These are phyloP conservation scores for Hormaphis cornu DNA, from an alignment of 1,140 invertebrate genomes.

Conservation along the genomic window DNA sequence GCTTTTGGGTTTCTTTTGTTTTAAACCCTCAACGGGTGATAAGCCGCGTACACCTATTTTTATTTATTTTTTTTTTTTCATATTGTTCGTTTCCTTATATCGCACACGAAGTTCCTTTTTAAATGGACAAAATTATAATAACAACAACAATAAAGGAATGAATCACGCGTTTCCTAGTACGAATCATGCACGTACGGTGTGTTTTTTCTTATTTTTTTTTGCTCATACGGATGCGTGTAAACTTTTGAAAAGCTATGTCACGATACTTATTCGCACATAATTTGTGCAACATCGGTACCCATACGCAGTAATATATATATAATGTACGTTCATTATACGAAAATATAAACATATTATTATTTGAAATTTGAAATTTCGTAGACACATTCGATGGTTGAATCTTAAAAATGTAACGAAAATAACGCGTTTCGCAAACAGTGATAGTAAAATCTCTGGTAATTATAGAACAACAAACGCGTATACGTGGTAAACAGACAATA, in stretches of 20 bases:
- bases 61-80: no score
- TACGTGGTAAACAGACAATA: constrained; percentile 5
- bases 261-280: no score
- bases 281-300: no score
- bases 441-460: not conserved
- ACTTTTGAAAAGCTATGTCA: not conserved
- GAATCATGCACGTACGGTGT: not conserved
- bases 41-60: constrained; percentile 17
- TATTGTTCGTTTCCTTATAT: constrained; percentile 11
- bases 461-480: not conserved
- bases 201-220: not conserved
- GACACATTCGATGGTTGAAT: not conserved
- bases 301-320: no score
- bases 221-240: not conserved
- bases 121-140: constrained; percentile 25
- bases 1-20: constrained; percentile 11
- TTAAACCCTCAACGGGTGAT: constrained; percentile 26
- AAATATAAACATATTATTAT: not conserved
- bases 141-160: constrained; percentile 22
- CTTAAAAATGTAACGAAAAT: not conserved
- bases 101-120: constrained; percentile 29
- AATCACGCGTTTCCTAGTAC: constrained; percentile 23
- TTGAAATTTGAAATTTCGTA: not conserved
- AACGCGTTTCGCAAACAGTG: no score
- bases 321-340: no score